Evolutionary conservation across 2,888 invertebrate genomes (phyloP), one percentile per base, ranked within the genome.

Genomic region (Andrena chrysosceles): DNA sequence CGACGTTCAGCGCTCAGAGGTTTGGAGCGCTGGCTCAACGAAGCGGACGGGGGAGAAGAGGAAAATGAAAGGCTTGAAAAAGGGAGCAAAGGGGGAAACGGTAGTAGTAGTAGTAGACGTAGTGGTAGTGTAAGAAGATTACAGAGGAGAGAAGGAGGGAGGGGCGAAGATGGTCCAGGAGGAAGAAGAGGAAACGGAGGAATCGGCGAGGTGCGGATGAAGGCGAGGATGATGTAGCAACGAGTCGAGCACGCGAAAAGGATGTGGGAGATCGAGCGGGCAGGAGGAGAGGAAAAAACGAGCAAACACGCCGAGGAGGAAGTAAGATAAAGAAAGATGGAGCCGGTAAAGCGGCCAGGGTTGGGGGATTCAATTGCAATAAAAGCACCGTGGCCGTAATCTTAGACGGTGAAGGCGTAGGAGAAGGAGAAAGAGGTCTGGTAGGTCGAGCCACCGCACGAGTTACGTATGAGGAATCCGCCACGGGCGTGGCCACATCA

Each of bases 381-480:
- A 93, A 94, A 92, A 93, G 90, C 91, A 92, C 77, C 86, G 89
- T 90, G 92, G 84, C 89, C 81, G 91, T 92, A 92, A 93, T 93
- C 91, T 93, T 89, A 89, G 92, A 89, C 77, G 90, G 82, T 64
- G 87, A 83, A 74, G 82, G 81, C 84, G 87, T 84, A 90, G 84
- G 87, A 87, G 90, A 91, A 89, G 91, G 91, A 90, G 91, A 90
- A 90, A 87, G 89, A 87, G 87, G 86, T 89, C 91, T 92, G 93
- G 93, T 94, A 93, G 94, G 93, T 93, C 92, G 93, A 93, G 93
- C 93, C 93, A 93, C 93, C 90, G 93, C 93, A 93, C 93, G 93
- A 93, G 93, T 93, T 94, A 93, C 93, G 93, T 94, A 94, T 93
- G 93, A 93, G 92, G 93, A 93, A 93, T 94, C 92, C 91, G 92